phyloP scores from a whole-genome alignment of 2,113 vertebrate species.

The Gadus chalcogrammus region DNA sequence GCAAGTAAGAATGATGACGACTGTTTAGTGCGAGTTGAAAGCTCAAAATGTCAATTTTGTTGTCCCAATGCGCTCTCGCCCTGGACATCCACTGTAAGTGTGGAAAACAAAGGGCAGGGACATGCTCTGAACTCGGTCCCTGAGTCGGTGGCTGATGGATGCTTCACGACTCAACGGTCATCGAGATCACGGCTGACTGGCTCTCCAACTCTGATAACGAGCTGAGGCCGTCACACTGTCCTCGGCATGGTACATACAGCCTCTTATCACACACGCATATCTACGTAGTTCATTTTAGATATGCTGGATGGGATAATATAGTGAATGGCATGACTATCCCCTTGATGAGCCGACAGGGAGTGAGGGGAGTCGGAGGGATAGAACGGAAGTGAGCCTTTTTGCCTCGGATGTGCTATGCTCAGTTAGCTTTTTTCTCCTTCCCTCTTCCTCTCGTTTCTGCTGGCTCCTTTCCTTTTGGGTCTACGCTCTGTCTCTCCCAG shows the following conservation, averaged over 20 bases:
- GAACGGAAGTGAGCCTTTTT: neutral
- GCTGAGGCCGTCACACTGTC: neutral
- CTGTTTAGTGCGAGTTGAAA: too few species aligned
- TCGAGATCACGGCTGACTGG: constrained; percentile 1
- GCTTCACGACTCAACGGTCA: neutral
- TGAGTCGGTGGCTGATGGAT: neutral
- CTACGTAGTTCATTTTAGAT: too few species aligned
- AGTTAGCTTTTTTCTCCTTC: constrained; percentile 20
- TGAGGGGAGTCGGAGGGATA: neutral
- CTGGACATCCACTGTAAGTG: neutral
- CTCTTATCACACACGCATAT: neutral
- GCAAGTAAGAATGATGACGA: too few species aligned
- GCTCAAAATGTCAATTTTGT: neutral
- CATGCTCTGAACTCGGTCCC: neutral
- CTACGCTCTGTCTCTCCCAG: neutral
- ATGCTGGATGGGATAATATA: neutral
- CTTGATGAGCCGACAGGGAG: neutral
- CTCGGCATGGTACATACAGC: neutral
- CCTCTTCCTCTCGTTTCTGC: constrained; percentile 13
- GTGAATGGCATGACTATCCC: neutral
- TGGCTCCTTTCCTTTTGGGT: constrained; percentile 41
- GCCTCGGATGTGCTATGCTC: constrained; percentile 3
- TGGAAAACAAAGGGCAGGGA: neutral
- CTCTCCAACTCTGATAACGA: neutral
- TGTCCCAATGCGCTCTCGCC: neutral